Percentiles rank a stretch among this genome's conserved stretches.
These are phyloP conservation scores for Drosophila equinoxialis DNA, from an alignment of 1,140 invertebrate species.

Conservation along the genomic window DNA sequence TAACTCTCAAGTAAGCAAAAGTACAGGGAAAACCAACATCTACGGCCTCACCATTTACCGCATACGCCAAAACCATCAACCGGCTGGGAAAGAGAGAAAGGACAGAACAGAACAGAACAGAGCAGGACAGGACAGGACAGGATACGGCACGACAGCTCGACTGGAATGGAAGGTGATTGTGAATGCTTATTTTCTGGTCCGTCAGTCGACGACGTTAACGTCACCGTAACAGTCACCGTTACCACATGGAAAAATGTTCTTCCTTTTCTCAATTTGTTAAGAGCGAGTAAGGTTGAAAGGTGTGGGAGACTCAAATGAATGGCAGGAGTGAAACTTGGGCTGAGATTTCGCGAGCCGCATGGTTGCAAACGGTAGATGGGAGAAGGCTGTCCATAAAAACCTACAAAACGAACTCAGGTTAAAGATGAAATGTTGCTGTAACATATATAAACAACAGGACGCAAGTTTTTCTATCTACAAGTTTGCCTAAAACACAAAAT, in stretches of 20 bases:
- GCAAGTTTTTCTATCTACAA: neutral
- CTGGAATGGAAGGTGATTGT: constrained; percentile 38
- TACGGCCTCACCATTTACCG: constrained; percentile 69
- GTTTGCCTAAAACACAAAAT: neutral
- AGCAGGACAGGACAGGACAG: constrained; percentile 16
- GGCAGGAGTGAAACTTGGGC: constrained; percentile 31
- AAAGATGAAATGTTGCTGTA: constrained; percentile 64
- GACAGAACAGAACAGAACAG: neutral
- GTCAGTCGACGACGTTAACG: constrained; percentile 69
- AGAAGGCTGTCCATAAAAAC: constrained; percentile 34
- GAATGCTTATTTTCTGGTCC: constrained; percentile 80
- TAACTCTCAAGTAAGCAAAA: constrained; percentile 51
- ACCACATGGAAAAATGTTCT: constrained; percentile 74
- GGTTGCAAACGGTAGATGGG: constrained; percentile 15
- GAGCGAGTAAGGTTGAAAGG: constrained; percentile 25
- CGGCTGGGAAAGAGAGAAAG: neutral
- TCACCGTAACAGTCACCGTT: constrained; percentile 62
- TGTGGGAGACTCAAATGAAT: neutral
- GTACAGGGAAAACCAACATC: constrained; percentile 43
- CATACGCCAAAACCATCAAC: constrained; percentile 75
- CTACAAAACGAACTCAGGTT: constrained; percentile 39
- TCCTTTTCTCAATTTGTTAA: neutral
- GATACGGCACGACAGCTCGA: neutral
- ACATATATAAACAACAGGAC: too few species aligned
- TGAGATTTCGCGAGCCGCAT: constrained; percentile 65